phyloP scores from a whole-genome alignment of 2,888 invertebrate genomes.

The Melolontha melolontha region DNA sequence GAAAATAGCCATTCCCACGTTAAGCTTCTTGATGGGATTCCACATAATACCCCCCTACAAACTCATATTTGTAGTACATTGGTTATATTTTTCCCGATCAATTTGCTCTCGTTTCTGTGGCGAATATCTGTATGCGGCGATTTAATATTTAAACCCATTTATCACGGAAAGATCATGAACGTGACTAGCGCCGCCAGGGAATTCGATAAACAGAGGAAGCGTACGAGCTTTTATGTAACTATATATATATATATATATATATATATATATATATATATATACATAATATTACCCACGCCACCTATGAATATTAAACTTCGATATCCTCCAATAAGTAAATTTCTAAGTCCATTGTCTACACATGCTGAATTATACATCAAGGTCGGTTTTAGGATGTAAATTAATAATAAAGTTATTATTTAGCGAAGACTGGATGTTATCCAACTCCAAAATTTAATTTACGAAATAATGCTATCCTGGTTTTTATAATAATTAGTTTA shows the following conservation, averaged over 20 bases:
- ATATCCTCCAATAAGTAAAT: conserved; percentile 4
- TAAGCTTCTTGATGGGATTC: too few relatives aligned
- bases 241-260: not conserved
- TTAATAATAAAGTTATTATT: conserved; percentile 22
- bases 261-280: not conserved
- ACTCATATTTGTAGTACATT: not conserved
- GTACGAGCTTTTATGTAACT: conserved; percentile 1
- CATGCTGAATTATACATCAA: conserved; percentile 26
- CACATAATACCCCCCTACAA: too few relatives aligned
- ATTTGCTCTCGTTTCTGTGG: conserved; percentile 1
- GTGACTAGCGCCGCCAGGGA: conserved; percentile 15
- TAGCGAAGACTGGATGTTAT: conserved; percentile 1
- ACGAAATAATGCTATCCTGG: too few relatives aligned
- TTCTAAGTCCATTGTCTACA: conserved; percentile 13
- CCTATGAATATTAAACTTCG: conserved; percentile 23
- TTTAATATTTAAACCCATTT: conserved; percentile 24
- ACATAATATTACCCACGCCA: not conserved
- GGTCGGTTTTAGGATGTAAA: conserved; percentile 3
- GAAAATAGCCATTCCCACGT: too few relatives aligned
- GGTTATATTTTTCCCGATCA: conserved; percentile 2
- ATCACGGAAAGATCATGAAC: conserved; percentile 18
- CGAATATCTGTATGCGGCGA: conserved; percentile 5
- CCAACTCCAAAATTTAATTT: too few relatives aligned
- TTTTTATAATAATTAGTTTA: too few relatives aligned
- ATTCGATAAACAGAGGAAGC: conserved; percentile 12